Conservation (phyloP, 2,888 invertebrate species). For the Tinea pellionella region DNA sequence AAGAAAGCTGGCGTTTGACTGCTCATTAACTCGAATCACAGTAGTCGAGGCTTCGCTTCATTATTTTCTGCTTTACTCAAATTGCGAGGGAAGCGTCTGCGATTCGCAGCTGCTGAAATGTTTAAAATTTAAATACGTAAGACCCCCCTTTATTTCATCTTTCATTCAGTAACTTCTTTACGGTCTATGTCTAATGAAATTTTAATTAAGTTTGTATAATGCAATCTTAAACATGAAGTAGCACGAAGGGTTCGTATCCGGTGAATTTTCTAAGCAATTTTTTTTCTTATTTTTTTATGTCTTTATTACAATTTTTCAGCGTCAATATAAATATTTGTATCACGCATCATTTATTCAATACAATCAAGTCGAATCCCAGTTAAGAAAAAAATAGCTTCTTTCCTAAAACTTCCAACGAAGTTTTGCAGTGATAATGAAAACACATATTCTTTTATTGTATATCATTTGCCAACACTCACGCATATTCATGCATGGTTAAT, state of each 20-base stretch:
- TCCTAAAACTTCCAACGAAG: no score
- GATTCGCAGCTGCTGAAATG: slow-evolving; percentile 27
- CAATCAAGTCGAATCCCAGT: no score
- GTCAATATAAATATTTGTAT: no score
- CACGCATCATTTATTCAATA: no score
- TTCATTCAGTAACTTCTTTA: slow-evolving; percentile 11
- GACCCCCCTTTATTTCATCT: neutral
- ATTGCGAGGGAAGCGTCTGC: slow-evolving; percentile 22
- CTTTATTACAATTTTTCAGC: no score
- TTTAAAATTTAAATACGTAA: slow-evolving; percentile 25
- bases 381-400: no score
- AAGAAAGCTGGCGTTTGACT: slow-evolving; percentile 26
- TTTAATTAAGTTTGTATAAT: slow-evolving; percentile 8
- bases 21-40: slow-evolving; percentile 34
- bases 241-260: neutral
- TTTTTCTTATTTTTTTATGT: no score
- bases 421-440: no score
- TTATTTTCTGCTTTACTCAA: slow-evolving; percentile 35
- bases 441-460: no score
- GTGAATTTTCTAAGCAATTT: neutral
- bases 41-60: slow-evolving; percentile 29
- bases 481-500: no score
- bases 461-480: no score
- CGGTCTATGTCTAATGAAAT: slow-evolving; percentile 11
- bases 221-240: neutral